Conservation (phyloP, 2,797 vertebrate genomes). For the Petrocephalus schoutedeni region DNA sequence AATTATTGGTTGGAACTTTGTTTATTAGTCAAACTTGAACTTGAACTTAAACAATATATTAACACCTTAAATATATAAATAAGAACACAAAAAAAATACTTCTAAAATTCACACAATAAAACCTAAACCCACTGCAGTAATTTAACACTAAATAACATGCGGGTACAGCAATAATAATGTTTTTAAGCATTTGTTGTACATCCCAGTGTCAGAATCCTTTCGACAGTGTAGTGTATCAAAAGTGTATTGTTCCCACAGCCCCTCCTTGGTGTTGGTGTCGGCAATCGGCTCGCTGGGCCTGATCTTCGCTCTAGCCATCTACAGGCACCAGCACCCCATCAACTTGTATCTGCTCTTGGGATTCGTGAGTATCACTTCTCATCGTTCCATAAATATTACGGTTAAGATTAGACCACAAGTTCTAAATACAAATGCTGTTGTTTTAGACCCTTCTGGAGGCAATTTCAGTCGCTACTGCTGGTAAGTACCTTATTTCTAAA, state of each 20-base stretch:
- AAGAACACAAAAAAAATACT: too few species aligned
- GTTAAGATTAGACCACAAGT: background rate
- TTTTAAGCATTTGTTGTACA: too few species aligned
- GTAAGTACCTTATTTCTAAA: slow-evolving; percentile 56
- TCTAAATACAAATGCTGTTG: slow-evolving; percentile 28
- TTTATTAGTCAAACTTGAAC: background rate
- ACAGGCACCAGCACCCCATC: slow-evolving; percentile 80
- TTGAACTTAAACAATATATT: background rate
- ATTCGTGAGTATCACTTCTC: slow-evolving; percentile 75
- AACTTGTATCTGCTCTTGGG: slow-evolving; percentile 86
- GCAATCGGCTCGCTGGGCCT: slow-evolving; percentile 74
- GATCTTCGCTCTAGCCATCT: slow-evolving; percentile 73
- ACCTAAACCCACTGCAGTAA: too few species aligned
- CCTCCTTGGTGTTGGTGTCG: slow-evolving; percentile 73
- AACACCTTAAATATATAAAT: too few species aligned
- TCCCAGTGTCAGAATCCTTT: too few species aligned
- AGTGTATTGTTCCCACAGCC: slow-evolving; percentile 57
- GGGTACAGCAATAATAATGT: too few species aligned
- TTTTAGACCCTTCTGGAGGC: slow-evolving; percentile 84
- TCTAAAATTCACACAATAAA: too few species aligned
- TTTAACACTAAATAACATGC: too few species aligned
- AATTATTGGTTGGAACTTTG: background rate
- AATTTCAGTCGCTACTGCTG: slow-evolving; percentile 73
- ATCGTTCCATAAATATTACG: background rate
- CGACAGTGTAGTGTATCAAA: background rate